Evolutionary conservation across 1,140 invertebrate genomes (phyloP).

Genomic region (Leptopilina clavipes): DNA sequence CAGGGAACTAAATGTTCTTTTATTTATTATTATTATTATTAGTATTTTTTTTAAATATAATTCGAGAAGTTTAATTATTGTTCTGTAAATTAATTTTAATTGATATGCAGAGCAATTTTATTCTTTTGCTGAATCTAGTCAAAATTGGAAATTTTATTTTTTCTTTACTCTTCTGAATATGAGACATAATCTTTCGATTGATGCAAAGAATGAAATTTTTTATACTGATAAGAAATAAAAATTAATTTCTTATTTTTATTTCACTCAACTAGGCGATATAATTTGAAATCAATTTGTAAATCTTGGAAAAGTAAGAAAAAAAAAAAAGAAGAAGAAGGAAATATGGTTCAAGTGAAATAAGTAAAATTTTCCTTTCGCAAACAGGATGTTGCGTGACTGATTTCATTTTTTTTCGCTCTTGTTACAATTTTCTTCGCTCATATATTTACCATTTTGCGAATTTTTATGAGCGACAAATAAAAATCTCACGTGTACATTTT

Average conservation of each 20-base stretch:
- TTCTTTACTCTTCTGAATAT: background rate
- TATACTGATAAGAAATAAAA: too few relatives aligned
- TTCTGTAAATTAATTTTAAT: background rate
- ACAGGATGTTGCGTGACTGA: slow-evolving; percentile 12
- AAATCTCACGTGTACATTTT: background rate
- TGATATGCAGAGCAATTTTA: background rate
- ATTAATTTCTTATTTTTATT: too few relatives aligned
- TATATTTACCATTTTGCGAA: background rate
- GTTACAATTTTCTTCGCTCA: background rate
- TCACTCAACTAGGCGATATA: too few relatives aligned
- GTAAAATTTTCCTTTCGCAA: slow-evolving; percentile 1
- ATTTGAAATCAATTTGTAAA: slow-evolving; percentile 8
- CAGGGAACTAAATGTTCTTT: slow-evolving; percentile 38
- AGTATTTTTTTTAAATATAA: background rate
- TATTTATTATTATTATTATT: too few relatives aligned
- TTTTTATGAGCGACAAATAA: background rate
- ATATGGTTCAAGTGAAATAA: slow-evolving; percentile 13
- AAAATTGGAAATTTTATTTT: slow-evolving; percentile 58
- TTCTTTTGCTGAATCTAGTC: slow-evolving; percentile 61
- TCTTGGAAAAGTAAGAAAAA: slow-evolving; percentile 17
- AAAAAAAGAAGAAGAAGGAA: too few relatives aligned
- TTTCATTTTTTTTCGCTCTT: background rate
- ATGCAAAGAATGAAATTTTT: too few relatives aligned
- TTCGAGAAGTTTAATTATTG: background rate
- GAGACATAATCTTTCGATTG: slow-evolving; percentile 17